Conservation (phyloP, 2,797 vertebrate species). For the Argya squamiceps region DNA sequence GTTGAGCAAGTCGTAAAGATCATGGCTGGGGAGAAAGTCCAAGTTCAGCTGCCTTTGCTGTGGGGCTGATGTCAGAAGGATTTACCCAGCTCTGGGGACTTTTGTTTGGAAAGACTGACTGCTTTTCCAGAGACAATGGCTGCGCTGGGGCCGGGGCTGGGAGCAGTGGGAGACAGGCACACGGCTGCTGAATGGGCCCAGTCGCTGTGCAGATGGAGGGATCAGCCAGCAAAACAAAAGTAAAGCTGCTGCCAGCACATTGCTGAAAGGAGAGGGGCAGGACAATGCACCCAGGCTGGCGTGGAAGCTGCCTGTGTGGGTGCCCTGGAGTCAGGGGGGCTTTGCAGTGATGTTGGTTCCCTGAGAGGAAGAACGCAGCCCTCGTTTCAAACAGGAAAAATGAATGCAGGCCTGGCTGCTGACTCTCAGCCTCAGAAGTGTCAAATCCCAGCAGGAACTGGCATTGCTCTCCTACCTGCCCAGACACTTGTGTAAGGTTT, state of each 20-base stretch:
- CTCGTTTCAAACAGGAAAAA: neutral
- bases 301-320: slow-evolving; percentile 32
- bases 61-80: slow-evolving; percentile 75
- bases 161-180: slow-evolving; percentile 27
- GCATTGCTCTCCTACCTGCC: neutral
- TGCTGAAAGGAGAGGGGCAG: slow-evolving; percentile 66
- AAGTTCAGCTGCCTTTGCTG: slow-evolving; percentile 68
- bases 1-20: slow-evolving; percentile 26
- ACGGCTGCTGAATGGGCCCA: slow-evolving; percentile 63
- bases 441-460: neutral
- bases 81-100: slow-evolving; percentile 75
- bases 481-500: neutral
- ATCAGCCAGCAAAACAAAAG: slow-evolving; percentile 80
- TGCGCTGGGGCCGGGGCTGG: neutral
- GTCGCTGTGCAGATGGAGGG: slow-evolving; percentile 73
- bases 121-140: slow-evolving; percentile 76
- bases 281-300: neutral
- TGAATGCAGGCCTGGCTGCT: neutral
- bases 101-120: slow-evolving; percentile 74
- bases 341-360: neutral
- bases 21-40: neutral
- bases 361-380: neutral
- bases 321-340: neutral
- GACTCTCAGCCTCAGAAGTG: neutral
- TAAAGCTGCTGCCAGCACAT: slow-evolving; percentile 79